These are phyloP conservation scores for Prionailurus bengalensis DNA, from an alignment of 2,113 vertebrate genomes.

Conservation along the genomic window DNA sequence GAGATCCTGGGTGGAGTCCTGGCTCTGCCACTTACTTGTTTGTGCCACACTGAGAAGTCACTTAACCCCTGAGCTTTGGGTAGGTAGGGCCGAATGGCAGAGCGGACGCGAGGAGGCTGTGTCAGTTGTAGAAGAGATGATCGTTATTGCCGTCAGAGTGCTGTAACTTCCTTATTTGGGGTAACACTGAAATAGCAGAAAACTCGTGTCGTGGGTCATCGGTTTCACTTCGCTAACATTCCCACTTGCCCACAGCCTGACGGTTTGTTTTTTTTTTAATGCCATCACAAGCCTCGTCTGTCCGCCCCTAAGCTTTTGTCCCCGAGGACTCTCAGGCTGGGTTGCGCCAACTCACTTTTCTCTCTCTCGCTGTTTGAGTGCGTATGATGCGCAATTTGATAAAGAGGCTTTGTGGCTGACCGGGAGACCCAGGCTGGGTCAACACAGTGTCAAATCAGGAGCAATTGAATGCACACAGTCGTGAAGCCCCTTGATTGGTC, in stretches of 20 bases:
- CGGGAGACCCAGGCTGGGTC: constrained; percentile 8
- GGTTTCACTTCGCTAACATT: constrained; percentile 18
- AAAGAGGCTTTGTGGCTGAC: neutral
- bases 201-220: neutral
- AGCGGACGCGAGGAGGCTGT: constrained; percentile 30
- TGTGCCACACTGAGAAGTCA: neutral
- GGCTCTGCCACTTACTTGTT: neutral
- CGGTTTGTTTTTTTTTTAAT: neutral
- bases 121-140: neutral
- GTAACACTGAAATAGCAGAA: constrained; percentile 16
- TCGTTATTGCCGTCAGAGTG: constrained; percentile 1
- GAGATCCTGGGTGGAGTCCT: neutral
- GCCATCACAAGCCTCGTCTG: neutral
- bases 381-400: neutral
- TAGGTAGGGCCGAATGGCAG: constrained; percentile 8
- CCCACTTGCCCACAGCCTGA: neutral
- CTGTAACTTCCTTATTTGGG: constrained; percentile 30
- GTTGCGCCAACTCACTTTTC: neutral
- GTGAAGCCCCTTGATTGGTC: neutral
- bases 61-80: neutral
- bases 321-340: neutral
- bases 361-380: neutral
- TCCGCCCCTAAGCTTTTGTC: neutral
- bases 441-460: constrained; percentile 52
- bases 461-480: constrained; percentile 12